Evolutionary conservation across 2,888 invertebrate species (phyloP), one percentile per base, ranked within the genome.

Genomic region (Mesoligia furuncula): DNA sequence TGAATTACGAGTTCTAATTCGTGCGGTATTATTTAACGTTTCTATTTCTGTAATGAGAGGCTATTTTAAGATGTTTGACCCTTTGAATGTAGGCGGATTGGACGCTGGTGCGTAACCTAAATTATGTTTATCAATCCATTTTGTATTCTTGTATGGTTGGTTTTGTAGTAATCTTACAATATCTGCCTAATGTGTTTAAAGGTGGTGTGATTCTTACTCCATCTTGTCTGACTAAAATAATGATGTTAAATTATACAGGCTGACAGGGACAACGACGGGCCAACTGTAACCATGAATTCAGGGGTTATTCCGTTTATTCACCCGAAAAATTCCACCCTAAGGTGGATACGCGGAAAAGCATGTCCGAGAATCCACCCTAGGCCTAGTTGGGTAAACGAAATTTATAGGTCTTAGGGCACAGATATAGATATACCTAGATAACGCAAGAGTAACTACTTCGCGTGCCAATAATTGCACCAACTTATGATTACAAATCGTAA

Each of bases 1-100:
- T 76, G 66, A 76, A 82, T 80, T 73, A 77, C 75, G 68, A 84
- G 39, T 79, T 72, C 20, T 72, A 45, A 72, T 84, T 72, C 74
- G 39, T 77, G 64, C 71, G 85, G 87, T 85, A 86, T 85, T 85
- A 85, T 85, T 85, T 74, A 70, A 77, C 54, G 66, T 79, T 86
- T 78, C 67, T 85, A 81, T 77, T 86, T 85, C 57, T 85, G 65
- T 73, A 80, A 62, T 73, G 75, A 75, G 85, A 86, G 84, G 85
- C 85, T 85, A 81, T 77, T 77, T 75, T 81, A 74, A 69, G 77
- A 75, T 17, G 67, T 75, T 76, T 78, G 54, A 79, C 79, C 81
- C 84, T 84, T 81, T 79, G 79, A 81, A 79, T 81, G 48, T 66
- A 71, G 48, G n/a, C 6, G 36, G 51, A 62, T 64, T 62, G 69